Evolutionary conservation across 1,140 invertebrate species (phyloP), one percentile per base, ranked within the genome.

Genomic region (Micrasema minimum): DNA sequence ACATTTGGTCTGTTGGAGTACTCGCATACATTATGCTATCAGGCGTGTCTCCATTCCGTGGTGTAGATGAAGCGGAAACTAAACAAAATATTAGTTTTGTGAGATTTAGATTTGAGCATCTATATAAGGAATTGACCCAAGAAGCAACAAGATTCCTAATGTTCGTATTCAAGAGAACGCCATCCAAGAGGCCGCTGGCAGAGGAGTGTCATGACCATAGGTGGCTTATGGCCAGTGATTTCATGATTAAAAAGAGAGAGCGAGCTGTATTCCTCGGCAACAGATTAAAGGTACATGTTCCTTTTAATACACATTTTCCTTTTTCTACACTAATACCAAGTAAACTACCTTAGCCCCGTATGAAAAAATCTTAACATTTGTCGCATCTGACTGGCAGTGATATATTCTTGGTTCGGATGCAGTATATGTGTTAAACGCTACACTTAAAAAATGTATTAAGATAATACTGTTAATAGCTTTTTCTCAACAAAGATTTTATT

Each of bases 1-100:
- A 99, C 82, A 92, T 99, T 75, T 99, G 98, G 98, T 93, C 93
- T 53, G 86, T 99, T 20, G 98, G 96, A 20, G 94, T 96, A 4
- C 83, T 99, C 0, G 88, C 93, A 1, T 99, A 99, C 83, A 87
- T 98, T n/a, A 85, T 99, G 80, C 82, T 99, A 35, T 97, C 96
- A 11, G 98, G 98, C 9, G 90, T 90, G 9, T 95, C 96, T 37
- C 96, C 98, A 35, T 99, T 98, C 89, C 85, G 88, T 53, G 96
- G 95, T 4, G 86, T 87, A 20, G 91, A 90, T 73, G 90, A 92
- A 53, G 87, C 91, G 22, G 95, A 98, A 79, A 97, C 95, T 0
- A 89, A 90, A 70, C 90, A 95, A 78, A 98, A 99, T 80, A 95
- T 99, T 68, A 89, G 90, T 31, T 97, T 92, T 85, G 96, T 98